phyloP scores from a whole-genome alignment of 2,888 invertebrate genomes.

The Apotomis turbidana region DNA sequence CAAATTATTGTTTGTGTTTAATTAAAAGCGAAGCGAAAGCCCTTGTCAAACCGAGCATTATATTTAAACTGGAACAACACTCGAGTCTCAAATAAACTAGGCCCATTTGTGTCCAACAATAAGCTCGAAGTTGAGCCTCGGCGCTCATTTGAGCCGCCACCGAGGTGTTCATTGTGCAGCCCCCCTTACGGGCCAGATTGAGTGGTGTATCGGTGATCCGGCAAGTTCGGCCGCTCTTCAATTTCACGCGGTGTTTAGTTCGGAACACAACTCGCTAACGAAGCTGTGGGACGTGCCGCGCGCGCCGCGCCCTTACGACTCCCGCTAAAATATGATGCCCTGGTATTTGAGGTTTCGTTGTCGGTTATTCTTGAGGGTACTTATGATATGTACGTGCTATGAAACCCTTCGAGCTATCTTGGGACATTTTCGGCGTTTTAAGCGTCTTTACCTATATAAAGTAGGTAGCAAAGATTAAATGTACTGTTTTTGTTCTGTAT shows the following conservation, averaged over 20 bases:
- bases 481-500: no score
- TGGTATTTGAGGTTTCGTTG: constrained; percentile 28
- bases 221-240: constrained; percentile 56
- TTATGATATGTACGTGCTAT: not conserved
- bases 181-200: constrained; percentile 30
- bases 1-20: not conserved
- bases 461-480: no score
- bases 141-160: not conserved
- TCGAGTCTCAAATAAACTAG: not conserved
- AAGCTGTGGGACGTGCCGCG: constrained; percentile 33
- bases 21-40: not conserved
- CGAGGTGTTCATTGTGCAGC: constrained; percentile 1
- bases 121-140: not conserved
- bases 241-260: constrained; percentile 72
- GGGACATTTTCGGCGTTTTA: no score
- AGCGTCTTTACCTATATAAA: not conserved
- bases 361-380: not conserved
- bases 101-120: constrained; percentile 1
- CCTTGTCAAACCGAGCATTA: not conserved
- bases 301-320: constrained; percentile 25
- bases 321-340: constrained; percentile 25
- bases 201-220: constrained; percentile 36
- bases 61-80: constrained; percentile 5
- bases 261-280: constrained; percentile 49
- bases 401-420: not conserved